Evolutionary conservation across 2,888 invertebrate genomes (phyloP).

Genomic region (Criorhina ranunculi): DNA sequence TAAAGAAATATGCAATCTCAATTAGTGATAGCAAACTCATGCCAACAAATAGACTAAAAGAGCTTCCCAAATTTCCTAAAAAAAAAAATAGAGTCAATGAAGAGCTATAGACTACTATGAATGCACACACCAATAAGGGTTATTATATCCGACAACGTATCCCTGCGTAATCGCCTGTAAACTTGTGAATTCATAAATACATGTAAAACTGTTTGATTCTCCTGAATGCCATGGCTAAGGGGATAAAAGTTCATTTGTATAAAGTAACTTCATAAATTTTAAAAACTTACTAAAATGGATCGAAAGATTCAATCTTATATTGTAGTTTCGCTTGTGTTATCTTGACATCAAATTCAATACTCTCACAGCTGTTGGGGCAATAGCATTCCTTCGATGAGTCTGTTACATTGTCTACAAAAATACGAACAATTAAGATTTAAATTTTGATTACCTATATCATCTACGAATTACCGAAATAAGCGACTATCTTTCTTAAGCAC

Average conservation of each 20-base stretch:
- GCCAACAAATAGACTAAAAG: conserved; percentile 87
- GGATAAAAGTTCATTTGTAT: too few species aligned
- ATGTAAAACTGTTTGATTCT: conserved; percentile 81
- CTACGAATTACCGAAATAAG: conserved; percentile 79
- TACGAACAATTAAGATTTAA: background rate
- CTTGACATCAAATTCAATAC: conserved; percentile 80
- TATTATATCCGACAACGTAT: conserved; percentile 86
- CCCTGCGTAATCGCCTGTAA: conserved; percentile 85
- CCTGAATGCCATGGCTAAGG: conserved; percentile 5
- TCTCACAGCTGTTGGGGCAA: conserved; percentile 82
- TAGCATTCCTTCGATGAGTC: conserved; percentile 77
- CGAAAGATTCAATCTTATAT: conserved; percentile 79
- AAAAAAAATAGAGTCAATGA: too few species aligned
- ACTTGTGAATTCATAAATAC: conserved; percentile 85
- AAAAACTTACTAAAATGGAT: conserved; percentile 82
- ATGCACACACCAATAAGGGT: conserved; percentile 79
- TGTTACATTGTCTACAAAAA: conserved; percentile 25
- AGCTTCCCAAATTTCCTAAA: conserved; percentile 87
- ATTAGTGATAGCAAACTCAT: conserved; percentile 86
- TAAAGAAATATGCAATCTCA: conserved; percentile 85
- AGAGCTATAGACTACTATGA: too few species aligned
- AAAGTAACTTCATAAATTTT: too few species aligned
- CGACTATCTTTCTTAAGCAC: conserved; percentile 85
- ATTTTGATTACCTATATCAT: background rate
- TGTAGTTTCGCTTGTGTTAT: conserved; percentile 79